Base-by-base conservation (phyloP, 2,113 vertebrate species). In the Camelus dromedarius region DNA sequence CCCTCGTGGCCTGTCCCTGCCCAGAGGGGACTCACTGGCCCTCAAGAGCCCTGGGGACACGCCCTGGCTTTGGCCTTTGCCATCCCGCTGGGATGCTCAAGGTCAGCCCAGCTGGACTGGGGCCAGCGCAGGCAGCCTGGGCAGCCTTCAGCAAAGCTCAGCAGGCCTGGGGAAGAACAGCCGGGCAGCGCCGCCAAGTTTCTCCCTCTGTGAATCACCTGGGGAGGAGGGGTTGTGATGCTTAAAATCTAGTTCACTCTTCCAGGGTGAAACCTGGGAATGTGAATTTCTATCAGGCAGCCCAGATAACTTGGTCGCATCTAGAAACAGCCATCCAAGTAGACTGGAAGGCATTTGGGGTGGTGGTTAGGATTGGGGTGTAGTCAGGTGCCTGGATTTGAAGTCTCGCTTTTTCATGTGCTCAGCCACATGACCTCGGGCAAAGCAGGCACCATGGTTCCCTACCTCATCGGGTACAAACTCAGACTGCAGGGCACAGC, bases 91-190 rank as follows among this genome's bases (percentile, higher is more conserved):
- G 50, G 96, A 70, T 42, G 35, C 22, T 50, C 96, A 97, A 98
- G 97, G 97, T 97, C 97, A 95, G 95, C 96, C 93, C 93, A 95
- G 60, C 60, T 79, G 96, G 77, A 77, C 81, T 42, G 19, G 0
- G 11, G 94, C 97, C 95, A 64, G 84, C 19, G 3, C 64, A 24
- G 89, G 82, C 89, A 83, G 87, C 88, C 73, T 48, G 77, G 70
- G 35, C 62, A 22, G 46, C n/a, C 18, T 26, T 80, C 90, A 73
- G 79, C 66, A 28, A 66, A 87, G 77, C 46, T 95, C 83, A 0
- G 8, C 1, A n/a, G 22, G 30, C 38, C 82, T 38, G 28, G n/a
- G 38, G 30, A 69, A 30, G 32, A 93, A 62, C 14, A n/a, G 50
- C 50, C 64, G 50, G 75, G 72, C 85, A 26, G 26, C 2, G 70